Conservation (phyloP, 2,113 vertebrate species). For the Todiramphus chloris region DNA sequence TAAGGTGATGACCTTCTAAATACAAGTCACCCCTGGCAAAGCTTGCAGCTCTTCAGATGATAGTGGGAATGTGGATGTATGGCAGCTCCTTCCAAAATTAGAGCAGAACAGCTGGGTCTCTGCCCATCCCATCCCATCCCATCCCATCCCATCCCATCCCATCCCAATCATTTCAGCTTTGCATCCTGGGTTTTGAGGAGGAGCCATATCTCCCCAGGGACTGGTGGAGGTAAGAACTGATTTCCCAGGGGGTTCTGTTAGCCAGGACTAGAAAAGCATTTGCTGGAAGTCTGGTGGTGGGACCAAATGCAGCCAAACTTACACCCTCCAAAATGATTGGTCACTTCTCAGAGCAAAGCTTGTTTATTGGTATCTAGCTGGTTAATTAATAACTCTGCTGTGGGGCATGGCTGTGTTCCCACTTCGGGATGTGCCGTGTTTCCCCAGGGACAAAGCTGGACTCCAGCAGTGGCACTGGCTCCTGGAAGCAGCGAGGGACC, state of each 20-base stretch:
- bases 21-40: too few species aligned
- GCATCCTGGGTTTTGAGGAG: background rate
- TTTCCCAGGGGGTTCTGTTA: background rate
- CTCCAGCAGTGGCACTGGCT: background rate
- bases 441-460: background rate
- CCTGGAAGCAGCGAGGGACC: fast-evolving
- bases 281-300: background rate
- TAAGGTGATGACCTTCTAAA: too few species aligned
- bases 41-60: too few species aligned
- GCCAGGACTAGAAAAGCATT: background rate
- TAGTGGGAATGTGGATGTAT: too few species aligned
- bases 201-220: background rate
- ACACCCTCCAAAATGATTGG: background rate
- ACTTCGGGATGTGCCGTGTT: fast-evolving
- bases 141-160: too few species aligned
- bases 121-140: too few species aligned
- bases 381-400: background rate
- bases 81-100: too few species aligned
- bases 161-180: too few species aligned
- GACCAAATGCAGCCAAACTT: background rate
- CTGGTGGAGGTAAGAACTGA: fast-evolving
- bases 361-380: background rate
- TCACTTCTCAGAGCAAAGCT: background rate
- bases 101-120: too few species aligned
- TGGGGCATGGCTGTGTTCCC: background rate